Evolutionary conservation across 2,888 invertebrate genomes (phyloP).

Genomic region (Flexamia atlantica): DNA sequence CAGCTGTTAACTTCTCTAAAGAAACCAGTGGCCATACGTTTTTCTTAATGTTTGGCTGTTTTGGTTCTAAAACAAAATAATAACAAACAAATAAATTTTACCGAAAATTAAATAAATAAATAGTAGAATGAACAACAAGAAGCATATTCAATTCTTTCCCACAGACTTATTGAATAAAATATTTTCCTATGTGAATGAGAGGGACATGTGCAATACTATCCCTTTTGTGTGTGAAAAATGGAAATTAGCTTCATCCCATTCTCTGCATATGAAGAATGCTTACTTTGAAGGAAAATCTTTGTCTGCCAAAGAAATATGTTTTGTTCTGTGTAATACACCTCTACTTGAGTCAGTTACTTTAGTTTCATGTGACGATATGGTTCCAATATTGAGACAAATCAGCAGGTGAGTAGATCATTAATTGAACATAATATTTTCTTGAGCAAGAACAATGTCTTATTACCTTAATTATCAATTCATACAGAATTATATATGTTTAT

Average conservation of each 20-base stretch:
- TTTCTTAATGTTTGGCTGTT: no score
- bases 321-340: neutral
- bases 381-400: conserved; percentile 21
- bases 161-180: neutral
- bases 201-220: conserved; percentile 25
- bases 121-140: neutral
- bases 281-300: conserved; percentile 19
- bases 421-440: no score
- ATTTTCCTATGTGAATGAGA: conserved; percentile 31
- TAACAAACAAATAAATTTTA: no score
- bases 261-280: neutral
- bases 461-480: no score
- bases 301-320: conserved; percentile 18
- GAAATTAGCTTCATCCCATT: conserved; percentile 5
- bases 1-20: no score
- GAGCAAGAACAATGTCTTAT: no score
- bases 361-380: neutral
- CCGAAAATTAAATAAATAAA: no score
- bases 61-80: no score
- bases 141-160: conserved; percentile 8
- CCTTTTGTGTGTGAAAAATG: conserved; percentile 47
- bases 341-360: neutral
- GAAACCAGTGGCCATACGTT: no score
- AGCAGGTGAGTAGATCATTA: neutral
- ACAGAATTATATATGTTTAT: no score